Conservation (phyloP, 2,888 invertebrate genomes). For the Tuta absoluta region DNA sequence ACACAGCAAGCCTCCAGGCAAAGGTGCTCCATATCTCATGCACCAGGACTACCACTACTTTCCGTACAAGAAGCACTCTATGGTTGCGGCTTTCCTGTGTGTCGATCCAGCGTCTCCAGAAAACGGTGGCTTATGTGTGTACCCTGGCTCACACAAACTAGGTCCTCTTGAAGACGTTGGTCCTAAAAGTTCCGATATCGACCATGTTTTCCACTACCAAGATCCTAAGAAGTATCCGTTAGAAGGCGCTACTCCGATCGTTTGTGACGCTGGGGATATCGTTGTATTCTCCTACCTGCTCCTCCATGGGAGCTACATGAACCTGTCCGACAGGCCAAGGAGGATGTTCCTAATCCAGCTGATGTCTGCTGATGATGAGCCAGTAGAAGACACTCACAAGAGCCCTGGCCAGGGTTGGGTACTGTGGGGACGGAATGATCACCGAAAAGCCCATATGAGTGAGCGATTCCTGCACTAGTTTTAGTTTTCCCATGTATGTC, state of each 20-base stretch:
- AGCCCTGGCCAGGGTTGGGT: constrained; percentile 72
- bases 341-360: constrained; percentile 77
- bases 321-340: constrained; percentile 60
- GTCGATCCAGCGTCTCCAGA: constrained; percentile 73
- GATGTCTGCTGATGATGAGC: constrained; percentile 74
- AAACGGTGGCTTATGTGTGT: constrained; percentile 77
- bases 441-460: constrained; percentile 41
- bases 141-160: constrained; percentile 76
- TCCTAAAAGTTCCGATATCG: constrained; percentile 41
- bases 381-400: constrained; percentile 59
- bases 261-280: constrained; percentile 71
- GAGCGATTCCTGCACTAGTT: constrained; percentile 30
- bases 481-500: no score
- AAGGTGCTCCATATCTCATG: constrained; percentile 75
- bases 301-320: constrained; percentile 76
- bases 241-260: constrained; percentile 64
- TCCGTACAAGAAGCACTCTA: constrained; percentile 74
- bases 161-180: constrained; percentile 74
- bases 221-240: constrained; percentile 69
- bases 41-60: constrained; percentile 80
- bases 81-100: constrained; percentile 77
- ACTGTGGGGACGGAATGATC: constrained; percentile 66
- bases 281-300: constrained; percentile 77
- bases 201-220: constrained; percentile 55
- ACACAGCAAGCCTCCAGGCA: constrained; percentile 72